Evolutionary conservation across 2,888 invertebrate genomes (phyloP), one percentile per base, ranked within the genome.

Genomic region (Oxytorus armatus): DNA sequence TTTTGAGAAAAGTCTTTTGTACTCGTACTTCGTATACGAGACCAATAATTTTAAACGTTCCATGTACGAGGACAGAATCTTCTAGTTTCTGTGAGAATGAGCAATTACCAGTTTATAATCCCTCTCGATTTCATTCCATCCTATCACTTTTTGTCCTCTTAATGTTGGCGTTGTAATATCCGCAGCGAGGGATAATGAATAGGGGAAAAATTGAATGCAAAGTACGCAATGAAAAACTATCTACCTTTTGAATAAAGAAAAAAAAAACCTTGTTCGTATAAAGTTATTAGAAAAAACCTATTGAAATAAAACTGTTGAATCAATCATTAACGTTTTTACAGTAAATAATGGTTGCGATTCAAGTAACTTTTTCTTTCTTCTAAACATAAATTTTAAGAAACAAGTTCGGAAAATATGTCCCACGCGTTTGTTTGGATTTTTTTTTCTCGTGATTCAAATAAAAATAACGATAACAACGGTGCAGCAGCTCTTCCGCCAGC

Each of bases 41-140:
- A 47, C 39, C 36, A 53, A 63, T 68, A 51, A 74, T 74, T 78
- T 74, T 25, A 23, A 61, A 63, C 61, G 42, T 74, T 18, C 68
- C 61, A 7, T 21, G 23, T 29, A 44, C 14, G 25, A 61, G 53
- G 44, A 25, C 51, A 33, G 57, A 66, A 39, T 73, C 39, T 39
- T 33, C 14, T 23, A 68, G 74, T 68, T 61, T 65, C 44, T 33
- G 25, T 36, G 59, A 61, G 66, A 72, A 36, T 29, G 55, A 77
- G 51, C 65, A 66, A 72, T 65, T 63, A 77, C 33, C 69, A 70
- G 39, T 23, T 36, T 51, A 69, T 77, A 70, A 77, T 77, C 69
- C 36, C 47, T 14, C 42, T 59, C 25, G 42, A 44, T 55, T 61
- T 33, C 23, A 42, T 77, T 55, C 16, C 10, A 59, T 42, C 18